Evolutionary conservation across 2,888 invertebrate species (phyloP), one percentile per base, ranked within the genome.

Genomic region (Mythimna pallens): DNA sequence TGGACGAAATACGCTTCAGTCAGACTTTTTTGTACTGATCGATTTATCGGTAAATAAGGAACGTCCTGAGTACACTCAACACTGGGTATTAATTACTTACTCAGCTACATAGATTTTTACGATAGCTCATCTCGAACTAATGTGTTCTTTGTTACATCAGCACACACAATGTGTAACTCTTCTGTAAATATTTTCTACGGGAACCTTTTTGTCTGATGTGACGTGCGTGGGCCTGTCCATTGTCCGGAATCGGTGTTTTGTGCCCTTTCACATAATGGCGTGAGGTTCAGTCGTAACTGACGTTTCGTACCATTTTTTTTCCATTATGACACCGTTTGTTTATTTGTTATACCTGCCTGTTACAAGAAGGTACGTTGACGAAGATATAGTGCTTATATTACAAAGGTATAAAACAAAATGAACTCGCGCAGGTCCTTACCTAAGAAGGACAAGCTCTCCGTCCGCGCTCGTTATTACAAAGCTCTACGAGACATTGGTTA

Each of bases 181-280:
- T 87, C 85, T 89, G 88, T 90, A 88, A 89, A 90, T 88, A 89
- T 89, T 89, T 86, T 86, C 84, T 80, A 86, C 83, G 80, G 86
- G 84, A 86, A 86, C 76, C 80, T 86, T 88, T 91, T 92, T 92
- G 91, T 93, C 88, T 89, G 90, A 86, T 83, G 86, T 76, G 86
- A 82, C 82, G 86, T 89, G 89, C 87, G 90, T 91, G 86, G 88
- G 91, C 83, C 82, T 89, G 87, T 81, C 89, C 88, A 90, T 91
- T 92, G 90, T 91, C 85, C 85, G 79, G 82, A 78, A 87, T 89
- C 85, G 86, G 82, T 84, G 81, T 85, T 82, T 82, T 85, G 82
- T 84, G 83, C 86, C 86, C 83, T 89, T 89, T 88, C 83, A 88
- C 78, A 86, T 85, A 85, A 87, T 89, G 78, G 85, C 87, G 81